Evolutionary conservation across 2,888 invertebrate genomes (phyloP), one percentile per base, ranked within the genome.

Genomic region (Halictus ligatus): DNA sequence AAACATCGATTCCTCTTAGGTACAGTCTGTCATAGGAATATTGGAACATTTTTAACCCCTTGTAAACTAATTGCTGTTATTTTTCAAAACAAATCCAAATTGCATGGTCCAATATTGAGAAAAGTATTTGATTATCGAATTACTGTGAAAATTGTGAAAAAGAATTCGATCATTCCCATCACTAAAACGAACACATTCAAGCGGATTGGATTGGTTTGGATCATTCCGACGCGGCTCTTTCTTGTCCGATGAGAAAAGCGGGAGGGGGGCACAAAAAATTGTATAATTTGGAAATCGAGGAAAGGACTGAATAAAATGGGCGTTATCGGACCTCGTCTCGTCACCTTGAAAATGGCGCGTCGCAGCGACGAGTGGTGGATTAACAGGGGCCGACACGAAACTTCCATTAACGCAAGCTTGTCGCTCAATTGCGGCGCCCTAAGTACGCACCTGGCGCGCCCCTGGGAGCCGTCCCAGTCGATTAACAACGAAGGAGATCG

Each of bases 391-490:
- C 88, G 89, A 93, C 93, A 93, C 89, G 93, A 88, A 92, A 93
- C 88, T 92, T 93, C 93, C 93, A 93, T 93, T 93, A 93, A 92
- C 92, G 88, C 88, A 89, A 77, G 67, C 89, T 83, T 89, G 92
- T 92, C 84, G 84, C 15, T 88, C 78, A 54, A 86, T 86, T 88
- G 80, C 60, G 80, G 74, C 77, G n/a, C 73, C 77, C 82, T 78
- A 83, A 89, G 89, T 89, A 90, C 91, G 91, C 91, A 91, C 87
- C 91, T 91, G 90, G 78, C 35, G 80, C 79, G 84, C 86, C 83
- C 82, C 81, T 88, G 86, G 88, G 64, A 79, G 87, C 72, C 83
- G 43, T 79, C 35, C 18, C 35, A 84, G 81, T 83, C 86, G 73
- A 85, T 86, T 64, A 85, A 76, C 67, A 75, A 21, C 48, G 69